phyloP scores from a whole-genome alignment of 1,140 invertebrate species.

The Diorhabda elongata region DNA sequence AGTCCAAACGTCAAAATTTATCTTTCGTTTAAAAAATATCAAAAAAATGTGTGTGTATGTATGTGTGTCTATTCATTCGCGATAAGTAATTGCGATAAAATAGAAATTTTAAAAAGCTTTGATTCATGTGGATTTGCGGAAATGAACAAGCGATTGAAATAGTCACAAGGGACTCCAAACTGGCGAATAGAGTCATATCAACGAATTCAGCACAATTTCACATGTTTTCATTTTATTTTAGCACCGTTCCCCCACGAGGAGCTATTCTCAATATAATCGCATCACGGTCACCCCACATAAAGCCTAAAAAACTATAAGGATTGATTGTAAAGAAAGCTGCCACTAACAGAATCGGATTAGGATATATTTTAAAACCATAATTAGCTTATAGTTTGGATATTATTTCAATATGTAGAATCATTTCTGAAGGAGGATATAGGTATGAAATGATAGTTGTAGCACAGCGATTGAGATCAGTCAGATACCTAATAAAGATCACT shows the following conservation, averaged over 20 bases:
- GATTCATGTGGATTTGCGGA: conserved; percentile 27
- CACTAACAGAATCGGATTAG: conserved; percentile 16
- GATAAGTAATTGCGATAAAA: too few relatives aligned
- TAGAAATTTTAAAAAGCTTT: conserved; percentile 7
- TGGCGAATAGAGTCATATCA: conserved; percentile 23
- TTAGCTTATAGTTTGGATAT: background rate
- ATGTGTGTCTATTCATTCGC: too few relatives aligned
- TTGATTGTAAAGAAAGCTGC: conserved; percentile 33
- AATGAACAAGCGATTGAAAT: conserved; percentile 32
- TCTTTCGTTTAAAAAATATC: too few relatives aligned
- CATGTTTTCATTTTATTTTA: conserved; percentile 44
- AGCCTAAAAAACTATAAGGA: conserved; percentile 36
- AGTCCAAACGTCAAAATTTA: too few relatives aligned
- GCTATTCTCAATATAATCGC: conserved; percentile 38
- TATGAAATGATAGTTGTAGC: too few relatives aligned
- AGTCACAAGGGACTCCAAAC: conserved; percentile 27
- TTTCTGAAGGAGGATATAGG: too few relatives aligned
- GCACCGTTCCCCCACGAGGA: conserved; percentile 31
- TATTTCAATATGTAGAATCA: too few relatives aligned
- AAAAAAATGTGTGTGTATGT: too few relatives aligned
- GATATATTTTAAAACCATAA: background rate
- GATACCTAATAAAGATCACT: too few relatives aligned
- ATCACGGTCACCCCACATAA: conserved; percentile 32
- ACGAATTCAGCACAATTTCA: conserved; percentile 36
- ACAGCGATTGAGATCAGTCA: too few relatives aligned